Base-by-base conservation (phyloP, 2,888 invertebrate genomes). In the Thyatira batis region DNA sequence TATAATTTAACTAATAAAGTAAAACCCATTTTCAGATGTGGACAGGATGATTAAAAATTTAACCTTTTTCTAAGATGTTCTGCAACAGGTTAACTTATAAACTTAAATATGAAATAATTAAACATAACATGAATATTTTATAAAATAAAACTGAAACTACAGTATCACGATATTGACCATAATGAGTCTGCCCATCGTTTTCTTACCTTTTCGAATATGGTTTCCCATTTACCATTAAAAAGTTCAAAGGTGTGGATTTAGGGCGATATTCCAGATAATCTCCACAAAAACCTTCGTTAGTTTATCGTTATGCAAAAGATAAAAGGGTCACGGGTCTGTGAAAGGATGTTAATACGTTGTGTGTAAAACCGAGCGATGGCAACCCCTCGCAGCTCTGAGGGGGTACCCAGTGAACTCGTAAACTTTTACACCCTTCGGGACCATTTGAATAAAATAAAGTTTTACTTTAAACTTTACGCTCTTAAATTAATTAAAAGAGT, bases 261-360 rank as follows among this genome's bases (percentile, higher is more conserved):
- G 25, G 25, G 48, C 27, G 28, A 17, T 27, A 3, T 27, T 48
- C 48, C 17, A 28, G 49, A 56, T 58, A 57, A 63, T 60, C 57
- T 44, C 54, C 45, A 33, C 56, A 48, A 50, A 54, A 52, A 54
- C 55, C 57, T 53, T 63, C 57, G 55, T 63, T 65, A 69, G 66
- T 67, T 63, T 59, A 58, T 50, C 43, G 44, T 50, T 49, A 58
- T 59, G 57, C 46, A 69, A 71, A 70, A 71, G 63, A 71, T 69
- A 67, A 71, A 70, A 69, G 66, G 70, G 56, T 60, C 64, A 53
- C 39, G 57, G 58, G 54, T 48, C 56, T 58, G 54, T 56, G 49
- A 57, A 63, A 54, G 61, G 60, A 57, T 57, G 57, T 61, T 62
- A 64, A 60, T 58, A 55, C 17, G 59, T 58, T 46, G 48, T 49